Conservation (phyloP, 2,113 vertebrate species). For the Haemorhous mexicanus region DNA sequence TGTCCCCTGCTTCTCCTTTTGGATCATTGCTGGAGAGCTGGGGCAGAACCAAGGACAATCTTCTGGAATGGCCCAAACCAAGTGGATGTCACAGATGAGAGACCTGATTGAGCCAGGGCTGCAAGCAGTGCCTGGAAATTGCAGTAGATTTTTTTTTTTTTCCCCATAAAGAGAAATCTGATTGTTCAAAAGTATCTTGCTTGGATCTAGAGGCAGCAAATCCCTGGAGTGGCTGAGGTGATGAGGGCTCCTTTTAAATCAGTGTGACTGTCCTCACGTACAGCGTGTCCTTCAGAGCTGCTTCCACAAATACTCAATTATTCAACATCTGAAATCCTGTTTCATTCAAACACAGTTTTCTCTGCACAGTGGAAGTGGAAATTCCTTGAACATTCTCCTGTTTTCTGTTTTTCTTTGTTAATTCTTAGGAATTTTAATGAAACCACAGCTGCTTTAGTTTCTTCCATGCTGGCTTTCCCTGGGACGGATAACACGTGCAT, state of each 20-base stretch:
- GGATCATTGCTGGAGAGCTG: background rate
- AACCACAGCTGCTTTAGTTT: slow-evolving; percentile 72
- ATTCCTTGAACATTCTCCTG: background rate
- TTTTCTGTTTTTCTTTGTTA: background rate
- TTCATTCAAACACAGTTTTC: background rate
- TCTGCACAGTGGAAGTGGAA: background rate
- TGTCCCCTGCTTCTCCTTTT: background rate
- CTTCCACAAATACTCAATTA: background rate
- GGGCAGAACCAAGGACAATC: background rate
- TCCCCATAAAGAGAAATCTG: background rate
- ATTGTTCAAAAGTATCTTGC: background rate
- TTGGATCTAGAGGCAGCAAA: background rate
- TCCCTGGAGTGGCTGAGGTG: background rate
- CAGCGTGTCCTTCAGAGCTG: background rate
- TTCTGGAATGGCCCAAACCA: background rate
- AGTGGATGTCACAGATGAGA: background rate
- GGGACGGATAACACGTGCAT: slow-evolving; percentile 86
- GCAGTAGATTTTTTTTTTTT: background rate
- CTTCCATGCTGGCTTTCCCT: slow-evolving; percentile 85
- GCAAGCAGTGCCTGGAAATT: background rate
- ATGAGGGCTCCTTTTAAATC: background rate
- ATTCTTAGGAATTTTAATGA: slow-evolving; percentile 82
- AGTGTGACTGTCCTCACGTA: background rate
- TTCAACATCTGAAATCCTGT: background rate
- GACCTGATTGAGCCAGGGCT: background rate